Evolutionary conservation across 2,797 vertebrate species (phyloP).

Genomic region (Pteropus rufus): DNA sequence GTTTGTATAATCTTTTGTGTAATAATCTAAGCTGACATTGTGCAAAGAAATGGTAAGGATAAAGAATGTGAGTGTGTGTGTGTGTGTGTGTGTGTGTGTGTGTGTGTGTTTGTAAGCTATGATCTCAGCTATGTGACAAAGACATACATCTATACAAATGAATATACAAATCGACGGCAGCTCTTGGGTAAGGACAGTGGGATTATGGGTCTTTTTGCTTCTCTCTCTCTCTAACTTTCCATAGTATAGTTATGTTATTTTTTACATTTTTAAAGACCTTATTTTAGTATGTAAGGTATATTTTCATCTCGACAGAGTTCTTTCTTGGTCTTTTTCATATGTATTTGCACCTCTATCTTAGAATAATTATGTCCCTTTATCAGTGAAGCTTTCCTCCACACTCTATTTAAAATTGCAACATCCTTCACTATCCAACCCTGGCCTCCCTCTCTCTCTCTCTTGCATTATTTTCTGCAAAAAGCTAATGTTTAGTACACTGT

Average conservation of each 20-base stretch:
- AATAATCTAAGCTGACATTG: background rate
- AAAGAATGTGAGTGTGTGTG: background rate
- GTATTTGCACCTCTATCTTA: background rate
- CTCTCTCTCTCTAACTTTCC: background rate
- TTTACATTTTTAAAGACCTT: background rate
- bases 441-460: background rate
- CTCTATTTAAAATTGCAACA: no score
- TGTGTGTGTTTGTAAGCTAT: background rate
- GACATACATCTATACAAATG: background rate
- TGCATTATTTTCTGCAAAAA: background rate
- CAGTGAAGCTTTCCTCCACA: background rate
- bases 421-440: rapidly evolving
- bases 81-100: background rate
- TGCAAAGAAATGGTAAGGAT: background rate
- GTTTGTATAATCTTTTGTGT: background rate
- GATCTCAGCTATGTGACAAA: background rate
- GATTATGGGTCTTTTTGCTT: background rate
- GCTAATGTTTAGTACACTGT: background rate
- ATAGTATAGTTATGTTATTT: background rate
- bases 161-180: background rate
- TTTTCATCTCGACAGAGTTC: background rate
- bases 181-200: background rate
- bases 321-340: background rate
- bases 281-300: background rate
- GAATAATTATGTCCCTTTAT: background rate